Evolutionary conservation across 2,113 vertebrate species (phyloP).

Genomic region (Symphodus melops): DNA sequence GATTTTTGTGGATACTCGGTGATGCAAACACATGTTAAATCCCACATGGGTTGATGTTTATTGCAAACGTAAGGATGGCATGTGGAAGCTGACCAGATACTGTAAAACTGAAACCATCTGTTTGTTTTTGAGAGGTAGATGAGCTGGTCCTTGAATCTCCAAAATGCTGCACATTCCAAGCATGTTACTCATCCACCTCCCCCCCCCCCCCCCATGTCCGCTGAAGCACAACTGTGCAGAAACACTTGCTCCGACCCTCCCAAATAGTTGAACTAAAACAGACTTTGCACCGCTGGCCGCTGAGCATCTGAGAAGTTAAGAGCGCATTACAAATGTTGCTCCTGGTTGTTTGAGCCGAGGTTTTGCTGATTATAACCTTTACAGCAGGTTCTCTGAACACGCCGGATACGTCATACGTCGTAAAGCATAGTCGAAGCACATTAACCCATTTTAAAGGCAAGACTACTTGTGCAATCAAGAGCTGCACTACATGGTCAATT

Average conservation of each 20-base stretch:
- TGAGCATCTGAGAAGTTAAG: background rate
- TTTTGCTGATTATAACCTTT: background rate
- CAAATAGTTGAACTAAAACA: slow-evolving; percentile 4
- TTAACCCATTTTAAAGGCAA: background rate
- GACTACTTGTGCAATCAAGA: background rate
- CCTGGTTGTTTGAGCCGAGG: background rate
- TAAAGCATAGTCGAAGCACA: background rate
- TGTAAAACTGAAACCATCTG: background rate
- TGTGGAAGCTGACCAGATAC: background rate
- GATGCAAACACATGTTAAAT: too few species aligned
- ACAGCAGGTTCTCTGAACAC: background rate
- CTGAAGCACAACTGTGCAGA: background rate
- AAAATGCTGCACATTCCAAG: slow-evolving; percentile 38
- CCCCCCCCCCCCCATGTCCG: slow-evolving; percentile 4
- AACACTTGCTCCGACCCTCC: background rate
- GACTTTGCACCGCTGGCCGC: too few species aligned
- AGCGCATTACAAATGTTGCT: too few species aligned
- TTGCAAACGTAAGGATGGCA: too few species aligned
- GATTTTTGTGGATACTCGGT: too few species aligned
- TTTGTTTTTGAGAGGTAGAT: background rate
- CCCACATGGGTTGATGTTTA: too few species aligned
- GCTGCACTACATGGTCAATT: slow-evolving; percentile 31
- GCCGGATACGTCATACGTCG: background rate
- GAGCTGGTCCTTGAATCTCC: slow-evolving; percentile 1
- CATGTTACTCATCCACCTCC: slow-evolving; percentile 19